A percentile compares a stretch with the other conserved stretches of the same genome.
Conservation (phyloP, 2,888 invertebrate genomes). For the Colletes collaris region DNA sequence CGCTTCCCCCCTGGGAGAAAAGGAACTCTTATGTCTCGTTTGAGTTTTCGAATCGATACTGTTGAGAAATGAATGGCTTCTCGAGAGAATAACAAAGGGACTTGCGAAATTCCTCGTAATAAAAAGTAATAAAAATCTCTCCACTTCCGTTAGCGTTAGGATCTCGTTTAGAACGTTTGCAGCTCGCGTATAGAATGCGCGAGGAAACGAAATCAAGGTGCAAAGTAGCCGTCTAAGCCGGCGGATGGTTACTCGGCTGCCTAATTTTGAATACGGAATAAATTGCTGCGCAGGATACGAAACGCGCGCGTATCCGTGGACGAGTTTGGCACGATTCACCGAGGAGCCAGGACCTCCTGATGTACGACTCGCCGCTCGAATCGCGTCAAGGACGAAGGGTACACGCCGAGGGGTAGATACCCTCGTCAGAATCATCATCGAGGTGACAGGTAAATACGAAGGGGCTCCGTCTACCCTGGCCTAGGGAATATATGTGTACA, state of each 20-base stretch:
- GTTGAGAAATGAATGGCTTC: too few relatives aligned
- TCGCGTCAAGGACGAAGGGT: constrained; percentile 70
- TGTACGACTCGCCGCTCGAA: constrained; percentile 39
- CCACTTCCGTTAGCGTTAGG: too few relatives aligned
- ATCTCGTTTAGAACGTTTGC: too few relatives aligned
- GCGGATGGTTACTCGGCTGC: constrained; percentile 49
- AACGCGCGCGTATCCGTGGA: constrained; percentile 36
- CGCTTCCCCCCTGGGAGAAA: too few relatives aligned
- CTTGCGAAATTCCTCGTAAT: too few relatives aligned
- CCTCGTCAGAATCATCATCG: constrained; percentile 81
- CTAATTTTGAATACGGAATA: constrained; percentile 57
- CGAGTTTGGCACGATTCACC: constrained; percentile 59
- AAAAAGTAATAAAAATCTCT: too few relatives aligned
- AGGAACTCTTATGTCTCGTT: too few relatives aligned
- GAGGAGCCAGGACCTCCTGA: constrained; percentile 35
- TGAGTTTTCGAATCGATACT: too few relatives aligned
- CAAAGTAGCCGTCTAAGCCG: constrained; percentile 38
- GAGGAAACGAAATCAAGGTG: background rate
- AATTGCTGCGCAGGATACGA: constrained; percentile 49
- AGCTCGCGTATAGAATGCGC: too few relatives aligned
- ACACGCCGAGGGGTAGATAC: constrained; percentile 68
- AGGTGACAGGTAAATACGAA: constrained; percentile 80
- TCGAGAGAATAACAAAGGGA: too few relatives aligned
- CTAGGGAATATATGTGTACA: constrained; percentile 47
- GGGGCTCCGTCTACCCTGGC: constrained; percentile 62